These are phyloP conservation scores for Aleiodes leptofemur DNA, from an alignment of 2,888 invertebrate species.

Conservation along the genomic window DNA sequence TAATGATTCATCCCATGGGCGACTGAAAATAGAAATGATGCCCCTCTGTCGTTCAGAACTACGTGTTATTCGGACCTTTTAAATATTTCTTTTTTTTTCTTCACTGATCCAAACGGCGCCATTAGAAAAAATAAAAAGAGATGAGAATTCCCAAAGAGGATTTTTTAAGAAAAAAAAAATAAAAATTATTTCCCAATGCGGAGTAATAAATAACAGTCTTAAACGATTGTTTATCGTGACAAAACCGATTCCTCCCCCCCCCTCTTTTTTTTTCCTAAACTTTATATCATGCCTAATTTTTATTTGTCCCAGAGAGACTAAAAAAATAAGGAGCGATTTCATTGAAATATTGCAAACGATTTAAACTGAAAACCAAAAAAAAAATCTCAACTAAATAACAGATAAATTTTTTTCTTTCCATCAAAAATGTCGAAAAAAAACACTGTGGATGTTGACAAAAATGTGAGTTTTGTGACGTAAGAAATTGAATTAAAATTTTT, in stretches of 20 bases:
- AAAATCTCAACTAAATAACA: too few species aligned
- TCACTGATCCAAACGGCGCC: constrained; percentile 33
- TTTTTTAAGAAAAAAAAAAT: neutral
- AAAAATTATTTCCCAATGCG: constrained; percentile 20
- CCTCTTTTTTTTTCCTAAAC: neutral
- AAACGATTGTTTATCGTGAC: constrained; percentile 18
- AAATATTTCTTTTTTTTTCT: constrained; percentile 31
- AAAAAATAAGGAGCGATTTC: too few species aligned
- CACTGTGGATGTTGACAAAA: too few species aligned
- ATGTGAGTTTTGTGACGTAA: too few species aligned
- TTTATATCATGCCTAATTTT: neutral
- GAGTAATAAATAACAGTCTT: constrained; percentile 25
- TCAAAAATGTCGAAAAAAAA: too few species aligned
- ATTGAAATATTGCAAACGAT: too few species aligned
- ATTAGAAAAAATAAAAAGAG: constrained; percentile 38
- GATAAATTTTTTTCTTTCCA: too few species aligned
- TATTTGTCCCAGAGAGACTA: too few species aligned
- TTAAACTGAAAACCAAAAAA: too few species aligned
- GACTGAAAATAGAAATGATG: constrained; percentile 71
- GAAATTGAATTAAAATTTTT: too few species aligned
- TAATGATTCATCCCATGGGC: constrained; percentile 50
- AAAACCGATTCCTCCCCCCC: neutral
- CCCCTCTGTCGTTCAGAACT: constrained; percentile 32
- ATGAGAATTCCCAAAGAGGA: neutral
- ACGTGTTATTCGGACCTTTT: constrained; percentile 57